Evolutionary conservation across 1,140 invertebrate genomes (phyloP), one percentile per base, ranked within the genome.

Genomic region (Drosophila kikkawai): DNA sequence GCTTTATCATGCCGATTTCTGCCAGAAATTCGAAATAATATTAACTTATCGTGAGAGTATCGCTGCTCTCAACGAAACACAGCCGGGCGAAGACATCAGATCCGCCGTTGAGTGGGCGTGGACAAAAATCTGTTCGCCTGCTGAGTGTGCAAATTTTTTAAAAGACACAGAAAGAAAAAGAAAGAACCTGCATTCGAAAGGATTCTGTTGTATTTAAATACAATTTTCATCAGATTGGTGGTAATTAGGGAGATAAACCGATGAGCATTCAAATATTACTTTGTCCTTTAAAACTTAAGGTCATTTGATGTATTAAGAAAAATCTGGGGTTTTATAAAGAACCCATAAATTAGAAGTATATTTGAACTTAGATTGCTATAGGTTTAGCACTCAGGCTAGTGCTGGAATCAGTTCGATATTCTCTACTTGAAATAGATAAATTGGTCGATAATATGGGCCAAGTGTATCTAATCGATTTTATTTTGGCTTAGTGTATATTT

Each of bases 1-100:
- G 51, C 64, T 80, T 85, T 67, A 86, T 85, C 75, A 87, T 78
- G 68, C 74, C 64, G 48, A 81, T 76, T 53, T 48, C 60, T n/a
- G 22, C 39, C 37, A 39, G 47, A 69, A 61, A 75, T 73, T 19
- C n/a, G 36, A 63, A 67, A 77, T 75, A 79, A 75, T 86, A 86
- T 85, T 41, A 85, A 84, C 81, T 71, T 58, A 69, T 64, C 53
- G 76, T 15, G 47, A 51, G 19, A 39, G 36, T 75, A 57, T 61
- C 22, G n/a, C 50, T 45, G 58, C 51, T 53, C 51, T 53, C 32
- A 36, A 36, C 51, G 51, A 56, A 51, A 42, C 59, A 75, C 68
- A 66, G 26, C 45, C 17, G 9, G 39, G 37, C 47, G 7, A 44
- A 63, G 41, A 36, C 26, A 66, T 37, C n/a, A 17, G n/a, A 37